Evolutionary conservation across 2,797 vertebrate genomes (phyloP).

Genomic region (Hyperoplus immaculatus): DNA sequence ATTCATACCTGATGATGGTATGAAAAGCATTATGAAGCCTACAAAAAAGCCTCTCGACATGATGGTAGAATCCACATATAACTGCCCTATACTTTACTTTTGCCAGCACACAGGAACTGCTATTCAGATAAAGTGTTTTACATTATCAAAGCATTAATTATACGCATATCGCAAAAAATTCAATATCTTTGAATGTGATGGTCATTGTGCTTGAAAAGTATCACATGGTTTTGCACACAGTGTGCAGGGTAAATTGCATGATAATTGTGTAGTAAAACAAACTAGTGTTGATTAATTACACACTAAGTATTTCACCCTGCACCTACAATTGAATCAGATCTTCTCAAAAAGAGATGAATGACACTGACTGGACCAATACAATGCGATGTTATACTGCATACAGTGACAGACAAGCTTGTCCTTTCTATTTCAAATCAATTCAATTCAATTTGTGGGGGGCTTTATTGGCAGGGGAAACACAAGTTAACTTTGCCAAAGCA

Average conservation of each 20-base stretch:
- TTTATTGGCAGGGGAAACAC: too few species aligned
- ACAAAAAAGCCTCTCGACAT: slow-evolving; percentile 33
- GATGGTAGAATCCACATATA: slow-evolving; percentile 45
- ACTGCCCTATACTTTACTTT: not conserved
- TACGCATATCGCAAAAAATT: not conserved
- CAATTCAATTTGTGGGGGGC: too few species aligned
- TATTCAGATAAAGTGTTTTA: not conserved
- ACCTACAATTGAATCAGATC: not conserved
- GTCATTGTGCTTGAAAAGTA: not conserved
- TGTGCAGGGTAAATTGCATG: not conserved
- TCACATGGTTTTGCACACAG: not conserved
- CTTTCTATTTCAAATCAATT: not conserved
- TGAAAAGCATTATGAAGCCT: slow-evolving; percentile 53
- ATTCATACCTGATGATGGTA: slow-evolving; percentile 26
- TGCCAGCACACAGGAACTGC: not conserved
- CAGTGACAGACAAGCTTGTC: not conserved
- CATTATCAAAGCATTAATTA: not conserved
- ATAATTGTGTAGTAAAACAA: not conserved
- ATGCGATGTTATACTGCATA: too few species aligned
- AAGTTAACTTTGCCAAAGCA: too few species aligned
- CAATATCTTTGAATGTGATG: not conserved
- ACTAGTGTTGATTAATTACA: not conserved
- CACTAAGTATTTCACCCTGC: not conserved
- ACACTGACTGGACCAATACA: not conserved
- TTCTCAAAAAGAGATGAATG: not conserved